Percentiles rank a stretch among this genome's conserved stretches.
These are phyloP conservation scores for Gymnodraco acuticeps DNA, from an alignment of 2,797 vertebrate genomes.

Conservation along the genomic window DNA sequence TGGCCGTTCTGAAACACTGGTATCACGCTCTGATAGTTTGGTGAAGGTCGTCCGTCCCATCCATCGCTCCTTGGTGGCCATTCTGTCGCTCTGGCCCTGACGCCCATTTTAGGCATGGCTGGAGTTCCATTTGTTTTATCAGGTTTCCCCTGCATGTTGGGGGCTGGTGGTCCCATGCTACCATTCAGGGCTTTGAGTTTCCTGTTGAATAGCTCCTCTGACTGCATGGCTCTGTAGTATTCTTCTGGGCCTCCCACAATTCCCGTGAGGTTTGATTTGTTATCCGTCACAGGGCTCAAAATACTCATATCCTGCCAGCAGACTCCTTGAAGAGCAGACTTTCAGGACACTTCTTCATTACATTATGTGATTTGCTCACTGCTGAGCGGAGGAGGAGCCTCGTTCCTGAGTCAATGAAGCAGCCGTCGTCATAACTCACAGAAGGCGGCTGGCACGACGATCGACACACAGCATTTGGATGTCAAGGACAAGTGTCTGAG, in stretches of 20 bases:
- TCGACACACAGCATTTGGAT: constrained; percentile 73
- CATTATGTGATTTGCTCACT: constrained; percentile 80
- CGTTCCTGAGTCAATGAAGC: constrained; percentile 68
- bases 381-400: constrained; percentile 63
- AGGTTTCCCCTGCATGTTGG: constrained; percentile 84
- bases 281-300: constrained; percentile 86
- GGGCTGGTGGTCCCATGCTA: constrained; percentile 88
- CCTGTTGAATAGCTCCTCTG: constrained; percentile 93
- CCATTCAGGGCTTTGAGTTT: constrained; percentile 94
- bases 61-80: constrained; percentile 95
- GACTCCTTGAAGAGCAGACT: constrained; percentile 75
- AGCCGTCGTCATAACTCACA: constrained; percentile 79
- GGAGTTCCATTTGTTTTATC: constrained; percentile 92
- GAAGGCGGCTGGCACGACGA: constrained; percentile 57
- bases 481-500: constrained; percentile 74
- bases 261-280: constrained; percentile 88
- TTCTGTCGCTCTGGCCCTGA: constrained; percentile 94
- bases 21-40: constrained; percentile 88
- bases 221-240: constrained; percentile 91
- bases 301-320: constrained; percentile 89
- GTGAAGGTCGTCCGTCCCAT: constrained; percentile 89
- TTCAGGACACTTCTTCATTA: constrained; percentile 74
- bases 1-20: constrained; percentile 90
- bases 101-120: constrained; percentile 97
- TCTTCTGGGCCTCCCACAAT: constrained; percentile 86